phyloP scores from a whole-genome alignment of 2,113 vertebrate species.

The Brachyhypopomus gauderio region DNA sequence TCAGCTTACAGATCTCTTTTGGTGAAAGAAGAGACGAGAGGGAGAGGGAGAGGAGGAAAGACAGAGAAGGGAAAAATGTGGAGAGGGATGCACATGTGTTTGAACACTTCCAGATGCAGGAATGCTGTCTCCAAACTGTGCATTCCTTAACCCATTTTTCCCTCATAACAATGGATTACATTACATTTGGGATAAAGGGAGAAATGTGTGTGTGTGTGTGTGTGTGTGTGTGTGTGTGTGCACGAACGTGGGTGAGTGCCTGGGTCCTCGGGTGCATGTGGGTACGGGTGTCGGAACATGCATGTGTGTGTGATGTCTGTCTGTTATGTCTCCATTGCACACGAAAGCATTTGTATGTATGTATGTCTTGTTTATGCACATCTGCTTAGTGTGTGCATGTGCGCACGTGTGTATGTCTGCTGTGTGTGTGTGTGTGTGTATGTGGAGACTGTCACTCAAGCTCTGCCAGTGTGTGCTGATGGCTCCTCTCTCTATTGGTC shows the following conservation, averaged over 20 bases:
- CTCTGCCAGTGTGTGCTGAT: no score
- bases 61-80: slow-evolving; percentile 46
- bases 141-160: slow-evolving; percentile 47
- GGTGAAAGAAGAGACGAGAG: slow-evolving; percentile 39
- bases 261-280: no score
- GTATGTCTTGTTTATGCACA: no score
- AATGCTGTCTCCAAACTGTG: slow-evolving; percentile 56
- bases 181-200: slow-evolving; percentile 55
- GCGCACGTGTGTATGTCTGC: no score
- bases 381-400: no score
- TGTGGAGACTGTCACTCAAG: no score
- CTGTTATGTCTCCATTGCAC: no score
- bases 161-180: slow-evolving; percentile 63
- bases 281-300: no score
- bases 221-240: slow-evolving; percentile 25
- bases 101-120: slow-evolving; percentile 75
- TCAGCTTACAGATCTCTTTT: slow-evolving; percentile 65
- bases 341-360: no score
- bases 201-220: slow-evolving; percentile 1
- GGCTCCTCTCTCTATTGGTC: no score
- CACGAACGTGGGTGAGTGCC: background rate
- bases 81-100: slow-evolving; percentile 57
- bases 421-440: no score
- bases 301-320: no score
- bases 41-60: slow-evolving; percentile 36